These are phyloP conservation scores for Spea multiplicata DNA, from an alignment of 2,113 vertebrate species.

Conservation along the genomic window DNA sequence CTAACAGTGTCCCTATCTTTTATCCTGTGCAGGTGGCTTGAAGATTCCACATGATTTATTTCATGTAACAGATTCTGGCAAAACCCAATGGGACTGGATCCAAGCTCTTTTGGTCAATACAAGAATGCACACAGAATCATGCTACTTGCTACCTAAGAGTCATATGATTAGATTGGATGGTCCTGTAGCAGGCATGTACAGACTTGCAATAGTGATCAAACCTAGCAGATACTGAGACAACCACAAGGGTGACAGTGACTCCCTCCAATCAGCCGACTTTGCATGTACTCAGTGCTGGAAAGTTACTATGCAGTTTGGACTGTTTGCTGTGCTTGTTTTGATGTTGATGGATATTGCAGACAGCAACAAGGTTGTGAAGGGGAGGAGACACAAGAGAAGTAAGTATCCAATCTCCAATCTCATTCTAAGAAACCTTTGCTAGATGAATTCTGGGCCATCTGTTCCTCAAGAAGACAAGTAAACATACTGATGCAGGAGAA, in stretches of 20 bases:
- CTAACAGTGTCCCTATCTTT: constrained; percentile 6
- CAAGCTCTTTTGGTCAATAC: constrained; percentile 61
- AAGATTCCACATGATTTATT: constrained; percentile 36
- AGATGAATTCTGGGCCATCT: too few relatives aligned
- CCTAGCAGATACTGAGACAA: constrained; percentile 52
- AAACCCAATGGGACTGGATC: constrained; percentile 56
- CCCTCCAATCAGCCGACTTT: constrained; percentile 70
- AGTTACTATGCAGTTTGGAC: constrained; percentile 96
- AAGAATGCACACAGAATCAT: constrained; percentile 70
- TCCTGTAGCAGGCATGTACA: constrained; percentile 61
- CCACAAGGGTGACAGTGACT: constrained; percentile 59
- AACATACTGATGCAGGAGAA: too few relatives aligned
- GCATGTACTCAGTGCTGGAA: constrained; percentile 71
- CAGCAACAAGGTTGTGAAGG: constrained; percentile 78
- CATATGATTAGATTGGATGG: constrained; percentile 64
- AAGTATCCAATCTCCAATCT: constrained; percentile 61
- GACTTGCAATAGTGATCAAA: constrained; percentile 68
- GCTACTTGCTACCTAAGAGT: constrained; percentile 60
- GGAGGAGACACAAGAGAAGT: constrained; percentile 91
- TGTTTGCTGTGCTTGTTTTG: constrained; percentile 87
- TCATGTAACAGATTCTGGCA: constrained; percentile 52
- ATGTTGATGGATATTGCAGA: constrained; percentile 82
- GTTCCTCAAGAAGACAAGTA: too few relatives aligned
- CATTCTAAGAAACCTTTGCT: too few relatives aligned
- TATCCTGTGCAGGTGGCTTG: constrained; percentile 11